These are phyloP conservation scores for Paramisgurnus dabryanus DNA, from an alignment of 2,113 vertebrate genomes.

Conservation along the genomic window DNA sequence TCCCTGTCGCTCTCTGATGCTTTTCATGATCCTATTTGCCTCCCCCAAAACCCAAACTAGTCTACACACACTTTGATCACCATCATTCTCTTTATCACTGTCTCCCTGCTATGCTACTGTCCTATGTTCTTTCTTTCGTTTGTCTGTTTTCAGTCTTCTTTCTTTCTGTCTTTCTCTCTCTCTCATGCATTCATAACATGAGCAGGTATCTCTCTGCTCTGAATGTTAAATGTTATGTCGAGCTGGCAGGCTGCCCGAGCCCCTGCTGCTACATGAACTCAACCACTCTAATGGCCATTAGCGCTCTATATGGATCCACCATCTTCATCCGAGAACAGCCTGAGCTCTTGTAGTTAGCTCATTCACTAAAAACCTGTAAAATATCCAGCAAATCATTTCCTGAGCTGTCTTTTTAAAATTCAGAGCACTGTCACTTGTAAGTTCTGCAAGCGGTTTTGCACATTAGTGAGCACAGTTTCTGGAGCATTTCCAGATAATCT, in stretches of 20 bases:
- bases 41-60: neutral
- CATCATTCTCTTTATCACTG: conserved; percentile 61
- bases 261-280: conserved; percentile 44
- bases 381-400: neutral
- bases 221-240: conserved; percentile 44
- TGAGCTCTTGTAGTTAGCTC: conserved; percentile 27
- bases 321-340: conserved; percentile 23
- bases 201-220: conserved; percentile 38
- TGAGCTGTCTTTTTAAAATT: neutral
- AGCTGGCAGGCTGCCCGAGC: conserved; percentile 31
- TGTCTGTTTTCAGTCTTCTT: conserved; percentile 21
- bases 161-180: conserved; percentile 34
- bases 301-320: conserved; percentile 7
- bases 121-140: neutral
- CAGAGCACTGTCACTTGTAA: neutral
- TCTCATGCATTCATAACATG: conserved; percentile 54
- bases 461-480: neutral
- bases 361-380: conserved; percentile 21
- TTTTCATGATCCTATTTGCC: neutral
- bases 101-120: conserved; percentile 28
- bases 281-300: conserved; percentile 38
- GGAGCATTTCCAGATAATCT: neutral
- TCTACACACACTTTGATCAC: neutral
- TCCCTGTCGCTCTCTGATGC: conserved; percentile 32
- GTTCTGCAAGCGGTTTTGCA: too few relatives aligned